Percentiles rank a stretch among this genome's conserved stretches.
Conservation (phyloP, 2,888 invertebrate genomes). For the Scaptomyza tumidula region DNA sequence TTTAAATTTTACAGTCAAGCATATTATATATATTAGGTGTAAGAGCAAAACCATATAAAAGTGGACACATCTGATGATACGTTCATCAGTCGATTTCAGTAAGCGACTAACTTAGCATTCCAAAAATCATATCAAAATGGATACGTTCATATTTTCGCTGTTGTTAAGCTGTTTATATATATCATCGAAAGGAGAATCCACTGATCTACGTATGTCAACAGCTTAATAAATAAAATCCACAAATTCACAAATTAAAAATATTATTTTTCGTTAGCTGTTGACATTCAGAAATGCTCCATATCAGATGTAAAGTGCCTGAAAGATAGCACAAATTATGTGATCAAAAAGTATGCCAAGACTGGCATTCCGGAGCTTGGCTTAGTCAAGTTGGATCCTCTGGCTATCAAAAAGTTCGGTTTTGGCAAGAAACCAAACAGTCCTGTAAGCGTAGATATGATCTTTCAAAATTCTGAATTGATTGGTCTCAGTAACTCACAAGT, state of each 20-base stretch:
- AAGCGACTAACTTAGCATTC: conserved; percentile 4
- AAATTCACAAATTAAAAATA: not conserved
- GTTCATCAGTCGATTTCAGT: conserved; percentile 38
- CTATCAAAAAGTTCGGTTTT: conserved; percentile 72
- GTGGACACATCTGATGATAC: conserved; percentile 13
- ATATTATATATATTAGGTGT: conserved; percentile 24
- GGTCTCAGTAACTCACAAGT: conserved; percentile 69
- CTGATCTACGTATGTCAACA: conserved; percentile 53
- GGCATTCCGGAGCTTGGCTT: conserved; percentile 79
- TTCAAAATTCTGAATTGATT: conserved; percentile 73
- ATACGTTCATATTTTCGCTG: conserved; percentile 17
- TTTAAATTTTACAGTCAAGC: conserved; percentile 40
- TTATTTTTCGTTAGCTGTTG: conserved; percentile 41
- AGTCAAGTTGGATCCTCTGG: conserved; percentile 80
- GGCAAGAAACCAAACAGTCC: conserved; percentile 78
- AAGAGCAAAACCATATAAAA: conserved; percentile 52
- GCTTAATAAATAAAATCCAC: not conserved
- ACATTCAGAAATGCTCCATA: conserved; percentile 56
- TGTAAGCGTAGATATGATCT: conserved; percentile 79
- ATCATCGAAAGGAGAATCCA: conserved; percentile 19
- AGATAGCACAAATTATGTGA: conserved; percentile 48
- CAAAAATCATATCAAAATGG: conserved; percentile 24
- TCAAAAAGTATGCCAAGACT: conserved; percentile 47
- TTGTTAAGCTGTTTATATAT: conserved; percentile 22
- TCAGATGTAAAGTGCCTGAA: conserved; percentile 61